Percentiles rank a stretch among this genome's conserved stretches.
Evolutionary conservation across 92 coral and sea anemone genomes (phyloP).

Genomic region (Umimayanthus chanpuru): DNA sequence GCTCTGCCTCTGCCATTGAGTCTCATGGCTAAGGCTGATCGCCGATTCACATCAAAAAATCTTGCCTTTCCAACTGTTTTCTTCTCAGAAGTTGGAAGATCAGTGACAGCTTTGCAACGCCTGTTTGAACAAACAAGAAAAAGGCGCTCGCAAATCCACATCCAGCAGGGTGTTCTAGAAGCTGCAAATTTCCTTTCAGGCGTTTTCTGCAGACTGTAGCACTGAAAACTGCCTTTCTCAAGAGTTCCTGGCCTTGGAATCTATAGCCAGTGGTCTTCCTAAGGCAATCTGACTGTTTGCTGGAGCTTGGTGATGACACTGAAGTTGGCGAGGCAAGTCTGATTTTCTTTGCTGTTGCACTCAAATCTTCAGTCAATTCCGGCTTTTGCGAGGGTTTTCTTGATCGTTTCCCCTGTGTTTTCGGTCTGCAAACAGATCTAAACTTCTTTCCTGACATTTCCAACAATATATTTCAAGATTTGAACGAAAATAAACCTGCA

Average conservation of each 20-base stretch:
- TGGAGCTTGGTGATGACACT: no score
- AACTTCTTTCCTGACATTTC: constrained; percentile 21
- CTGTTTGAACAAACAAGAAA: constrained; percentile 50
- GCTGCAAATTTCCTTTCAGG: constrained; percentile 33
- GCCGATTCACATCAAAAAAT: constrained; percentile 47
- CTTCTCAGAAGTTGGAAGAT: constrained; percentile 59
- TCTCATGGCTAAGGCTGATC: constrained; percentile 48
- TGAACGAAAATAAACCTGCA: no score
- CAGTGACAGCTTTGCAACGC: constrained; percentile 44
- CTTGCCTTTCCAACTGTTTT: not conserved
- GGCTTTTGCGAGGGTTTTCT: not conserved
- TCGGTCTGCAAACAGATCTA: no score
- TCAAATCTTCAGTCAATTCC: constrained; percentile 28
- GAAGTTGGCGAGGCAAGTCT: not conserved
- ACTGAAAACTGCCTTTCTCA: no score
- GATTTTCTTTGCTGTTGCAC: constrained; percentile 51
- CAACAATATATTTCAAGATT: not conserved
- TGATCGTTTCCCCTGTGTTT: constrained; percentile 1
- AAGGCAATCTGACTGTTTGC: not conserved
- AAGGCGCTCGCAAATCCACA: constrained; percentile 55
- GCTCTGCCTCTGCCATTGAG: constrained; percentile 56
- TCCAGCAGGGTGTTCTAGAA: constrained; percentile 45
- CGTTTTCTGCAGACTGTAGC: no score
- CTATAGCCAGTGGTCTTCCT: constrained; percentile 28
- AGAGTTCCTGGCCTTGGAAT: constrained; percentile 42